phyloP scores from a whole-genome alignment of 2,797 vertebrate genomes.

The Acropternis orthonyx region DNA sequence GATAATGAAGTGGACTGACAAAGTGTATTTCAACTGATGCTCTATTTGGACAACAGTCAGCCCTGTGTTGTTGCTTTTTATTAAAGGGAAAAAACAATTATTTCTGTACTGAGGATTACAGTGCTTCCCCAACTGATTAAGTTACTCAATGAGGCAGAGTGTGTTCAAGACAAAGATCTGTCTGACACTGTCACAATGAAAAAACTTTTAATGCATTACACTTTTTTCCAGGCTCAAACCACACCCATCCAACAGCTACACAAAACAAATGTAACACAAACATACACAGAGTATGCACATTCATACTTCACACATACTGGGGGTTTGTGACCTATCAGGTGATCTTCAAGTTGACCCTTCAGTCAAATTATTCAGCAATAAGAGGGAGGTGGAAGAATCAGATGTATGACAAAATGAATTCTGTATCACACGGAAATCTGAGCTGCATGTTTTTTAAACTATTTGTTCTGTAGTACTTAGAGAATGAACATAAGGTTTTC shows the following conservation, averaged over 20 bases:
- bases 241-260: not conserved
- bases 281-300: rapidly evolving
- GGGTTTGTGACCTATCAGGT: not conserved
- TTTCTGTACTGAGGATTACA: not conserved
- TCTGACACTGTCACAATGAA: not conserved
- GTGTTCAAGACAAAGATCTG: not conserved
- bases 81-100: not conserved
- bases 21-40: not conserved
- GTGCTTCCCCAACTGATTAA: not conserved
- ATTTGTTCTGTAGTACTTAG: not conserved
- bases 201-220: not conserved
- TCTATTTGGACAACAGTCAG: not conserved
- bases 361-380: not conserved
- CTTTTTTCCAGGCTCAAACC: not conserved
- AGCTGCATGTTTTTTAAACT: not conserved
- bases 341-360: not conserved
- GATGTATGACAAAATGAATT: not conserved
- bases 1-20: not conserved
- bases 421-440: rapidly evolving
- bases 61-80: not conserved
- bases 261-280: not conserved
- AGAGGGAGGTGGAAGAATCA: not conserved
- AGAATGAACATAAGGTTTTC: not conserved
- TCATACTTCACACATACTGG: not conserved
- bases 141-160: not conserved